Evolutionary conservation across 2,113 vertebrate species (phyloP).

Genomic region (Vimba vimba): DNA sequence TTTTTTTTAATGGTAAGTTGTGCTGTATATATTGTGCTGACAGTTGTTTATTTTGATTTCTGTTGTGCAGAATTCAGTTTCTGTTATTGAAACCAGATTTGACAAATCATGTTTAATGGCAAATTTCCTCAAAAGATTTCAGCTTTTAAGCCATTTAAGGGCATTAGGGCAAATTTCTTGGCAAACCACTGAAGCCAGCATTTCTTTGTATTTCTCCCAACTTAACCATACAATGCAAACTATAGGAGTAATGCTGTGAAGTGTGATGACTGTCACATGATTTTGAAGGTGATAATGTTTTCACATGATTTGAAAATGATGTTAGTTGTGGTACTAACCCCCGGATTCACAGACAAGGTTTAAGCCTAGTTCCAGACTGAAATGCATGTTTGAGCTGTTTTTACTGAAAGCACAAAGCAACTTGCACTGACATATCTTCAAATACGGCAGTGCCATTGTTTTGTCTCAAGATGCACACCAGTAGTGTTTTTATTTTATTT

Average conservation of each 20-base stretch:
- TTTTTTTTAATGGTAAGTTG: not conserved
- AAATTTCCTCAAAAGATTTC: not conserved
- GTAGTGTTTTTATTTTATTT: too few species aligned
- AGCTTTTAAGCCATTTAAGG: not conserved
- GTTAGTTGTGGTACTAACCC: constrained; percentile 48
- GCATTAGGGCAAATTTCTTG: not conserved
- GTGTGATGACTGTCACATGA: not conserved
- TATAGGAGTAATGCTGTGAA: not conserved
- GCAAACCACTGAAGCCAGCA: not conserved
- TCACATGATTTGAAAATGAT: constrained; percentile 33
- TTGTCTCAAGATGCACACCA: too few species aligned
- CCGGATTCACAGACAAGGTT: too few species aligned
- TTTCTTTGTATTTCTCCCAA: not conserved
- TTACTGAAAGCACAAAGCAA: too few species aligned
- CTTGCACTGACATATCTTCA: too few species aligned
- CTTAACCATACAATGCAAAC: not conserved
- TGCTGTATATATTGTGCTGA: constrained; percentile 5
- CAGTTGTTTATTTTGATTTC: not conserved
- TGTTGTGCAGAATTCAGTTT: not conserved
- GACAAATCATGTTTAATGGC: not conserved
- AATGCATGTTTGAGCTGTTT: too few species aligned
- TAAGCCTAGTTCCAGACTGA: too few species aligned
- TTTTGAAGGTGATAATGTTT: constrained; percentile 65
- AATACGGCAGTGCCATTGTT: too few species aligned
- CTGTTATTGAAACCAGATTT: not conserved